These are phyloP conservation scores for Cepaea hortensis DNA, from an alignment of 2,888 invertebrate genomes.

Conservation along the genomic window DNA sequence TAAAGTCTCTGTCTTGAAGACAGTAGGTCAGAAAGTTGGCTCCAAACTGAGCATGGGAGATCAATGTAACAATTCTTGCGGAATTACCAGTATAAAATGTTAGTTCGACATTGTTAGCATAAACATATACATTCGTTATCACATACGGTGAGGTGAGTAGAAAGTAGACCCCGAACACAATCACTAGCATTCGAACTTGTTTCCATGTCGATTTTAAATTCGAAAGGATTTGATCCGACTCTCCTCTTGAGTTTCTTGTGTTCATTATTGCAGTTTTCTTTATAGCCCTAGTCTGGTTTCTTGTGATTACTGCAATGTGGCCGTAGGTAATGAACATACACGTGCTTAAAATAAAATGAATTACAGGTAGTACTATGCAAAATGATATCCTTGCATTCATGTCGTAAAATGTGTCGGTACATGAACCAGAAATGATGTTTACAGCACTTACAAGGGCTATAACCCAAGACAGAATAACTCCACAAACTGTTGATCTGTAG, in stretches of 20 bases:
- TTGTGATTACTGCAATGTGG: conserved; percentile 8
- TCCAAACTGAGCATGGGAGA: not conserved
- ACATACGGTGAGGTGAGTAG: not conserved
- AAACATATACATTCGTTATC: not conserved
- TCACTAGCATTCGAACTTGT: conserved; percentile 12
- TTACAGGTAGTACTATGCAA: not conserved
- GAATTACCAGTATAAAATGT: too few species aligned
- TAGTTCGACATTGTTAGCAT: not conserved
- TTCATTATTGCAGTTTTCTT: not conserved
- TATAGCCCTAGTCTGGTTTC: not conserved
- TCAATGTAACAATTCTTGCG: not conserved
- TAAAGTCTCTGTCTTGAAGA: conserved; percentile 6
- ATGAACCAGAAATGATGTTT: not conserved
- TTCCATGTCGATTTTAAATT: conserved; percentile 5
- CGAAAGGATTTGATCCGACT: not conserved
- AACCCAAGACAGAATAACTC: not conserved
- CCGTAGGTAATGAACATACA: not conserved
- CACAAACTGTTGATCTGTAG: not conserved
- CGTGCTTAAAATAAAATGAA: not conserved
- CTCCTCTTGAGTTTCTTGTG: not conserved
- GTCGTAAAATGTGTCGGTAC: not conserved
- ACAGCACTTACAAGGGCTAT: not conserved
- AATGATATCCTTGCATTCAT: not conserved
- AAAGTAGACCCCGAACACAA: conserved; percentile 9
- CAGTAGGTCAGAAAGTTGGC: not conserved